A percentile compares a stretch with the other conserved stretches of the same genome.
Evolutionary conservation across 2,797 vertebrate species (phyloP).

Genomic region (Xerus rutilus): DNA sequence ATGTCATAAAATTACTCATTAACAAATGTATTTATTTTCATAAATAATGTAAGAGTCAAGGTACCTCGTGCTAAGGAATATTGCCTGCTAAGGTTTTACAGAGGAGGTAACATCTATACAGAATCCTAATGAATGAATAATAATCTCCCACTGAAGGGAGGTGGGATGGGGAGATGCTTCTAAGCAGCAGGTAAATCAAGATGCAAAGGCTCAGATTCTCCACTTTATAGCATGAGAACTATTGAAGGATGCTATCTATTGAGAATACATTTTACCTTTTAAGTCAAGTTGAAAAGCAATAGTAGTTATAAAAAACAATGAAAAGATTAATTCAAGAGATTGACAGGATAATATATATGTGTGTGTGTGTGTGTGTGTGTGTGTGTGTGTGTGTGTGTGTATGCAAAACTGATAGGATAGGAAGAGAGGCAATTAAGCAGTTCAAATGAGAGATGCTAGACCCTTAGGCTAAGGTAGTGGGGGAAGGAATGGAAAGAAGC

Average conservation of each 20-base stretch:
- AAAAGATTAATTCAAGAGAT: neutral
- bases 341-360: neutral
- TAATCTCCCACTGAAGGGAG: neutral
- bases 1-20: neutral
- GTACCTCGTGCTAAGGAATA: neutral
- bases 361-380: too few relatives aligned
- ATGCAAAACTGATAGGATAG: neutral
- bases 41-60: neutral
- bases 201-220: neutral
- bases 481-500: neutral
- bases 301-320: neutral
- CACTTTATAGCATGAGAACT: neutral
- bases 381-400: too few relatives aligned
- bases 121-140: neutral
- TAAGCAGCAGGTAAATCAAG: neutral
- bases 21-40: neutral
- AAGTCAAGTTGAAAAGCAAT: neutral
- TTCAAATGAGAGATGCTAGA: neutral
- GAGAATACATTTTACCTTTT: neutral
- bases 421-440: neutral
- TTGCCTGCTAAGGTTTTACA: neutral
- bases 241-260: neutral
- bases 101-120: neutral
- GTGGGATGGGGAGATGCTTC: neutral
- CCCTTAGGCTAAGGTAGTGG: neutral